Evolutionary conservation across 2,113 vertebrate genomes (phyloP).

Genomic region (Labrus mixtus): DNA sequence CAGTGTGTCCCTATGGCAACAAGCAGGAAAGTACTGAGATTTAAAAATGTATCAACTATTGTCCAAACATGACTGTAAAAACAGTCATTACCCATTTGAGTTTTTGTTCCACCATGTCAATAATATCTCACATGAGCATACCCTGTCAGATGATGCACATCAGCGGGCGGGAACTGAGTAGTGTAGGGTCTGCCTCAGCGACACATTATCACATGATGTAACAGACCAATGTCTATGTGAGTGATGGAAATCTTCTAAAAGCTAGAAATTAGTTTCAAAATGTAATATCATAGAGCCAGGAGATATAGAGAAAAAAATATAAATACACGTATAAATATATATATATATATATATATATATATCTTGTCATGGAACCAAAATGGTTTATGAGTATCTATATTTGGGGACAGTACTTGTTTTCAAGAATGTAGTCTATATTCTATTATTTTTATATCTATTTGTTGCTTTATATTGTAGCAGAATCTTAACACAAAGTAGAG

Average conservation of each 20-base stretch:
- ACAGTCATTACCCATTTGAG: slow-evolving; percentile 29
- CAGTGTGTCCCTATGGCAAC: not conserved
- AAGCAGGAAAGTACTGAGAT: not conserved
- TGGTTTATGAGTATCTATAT: slow-evolving; percentile 68
- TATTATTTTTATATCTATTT: slow-evolving; percentile 81
- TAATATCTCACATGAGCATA: slow-evolving; percentile 69
- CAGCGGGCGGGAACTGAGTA: slow-evolving; percentile 66
- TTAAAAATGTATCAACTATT: not conserved
- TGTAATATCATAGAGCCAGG: slow-evolving; percentile 61
- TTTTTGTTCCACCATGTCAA: slow-evolving; percentile 74
- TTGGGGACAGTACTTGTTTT: slow-evolving; percentile 70
- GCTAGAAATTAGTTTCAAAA: slow-evolving; percentile 72
- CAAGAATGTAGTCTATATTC: slow-evolving; percentile 75
- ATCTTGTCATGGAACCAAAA: slow-evolving; percentile 67
- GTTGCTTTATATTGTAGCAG: slow-evolving; percentile 78
- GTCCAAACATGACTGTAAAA: slow-evolving; percentile 27
- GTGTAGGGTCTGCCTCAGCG: slow-evolving; percentile 69
- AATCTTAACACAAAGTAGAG: slow-evolving; percentile 65
- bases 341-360: slow-evolving; percentile 33
- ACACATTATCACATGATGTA: slow-evolving; percentile 65
- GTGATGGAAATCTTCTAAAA: slow-evolving; percentile 72
- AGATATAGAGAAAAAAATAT: slow-evolving; percentile 56
- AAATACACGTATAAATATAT: slow-evolving; percentile 35
- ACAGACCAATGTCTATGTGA: slow-evolving; percentile 73
- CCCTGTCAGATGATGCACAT: slow-evolving; percentile 76